Evolutionary conservation across 2,113 vertebrate genomes (phyloP).

Genomic region (Actenoides lindsayi): DNA sequence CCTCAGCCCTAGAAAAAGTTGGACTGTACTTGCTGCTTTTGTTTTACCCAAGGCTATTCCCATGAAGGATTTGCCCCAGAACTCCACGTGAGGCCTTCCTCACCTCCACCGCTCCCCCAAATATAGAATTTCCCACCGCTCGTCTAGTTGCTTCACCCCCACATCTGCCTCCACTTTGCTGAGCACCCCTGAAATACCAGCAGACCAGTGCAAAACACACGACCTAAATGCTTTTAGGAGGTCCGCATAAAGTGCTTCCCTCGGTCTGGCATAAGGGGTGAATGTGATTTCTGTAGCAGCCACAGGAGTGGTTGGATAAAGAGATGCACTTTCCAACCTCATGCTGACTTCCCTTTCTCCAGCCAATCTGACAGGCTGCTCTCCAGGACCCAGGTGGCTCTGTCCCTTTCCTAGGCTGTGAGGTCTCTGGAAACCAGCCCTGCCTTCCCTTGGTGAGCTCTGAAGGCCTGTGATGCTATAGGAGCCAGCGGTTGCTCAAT

Average conservation of each 20-base stretch:
- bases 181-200: not conserved
- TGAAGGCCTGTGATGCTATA: not conserved
- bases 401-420: no score
- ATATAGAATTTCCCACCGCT: not conserved
- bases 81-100: not conserved
- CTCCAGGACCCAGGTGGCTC: not conserved
- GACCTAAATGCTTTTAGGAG: not conserved
- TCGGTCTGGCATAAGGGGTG: not conserved
- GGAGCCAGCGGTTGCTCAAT: not conserved
- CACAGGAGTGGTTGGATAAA: not conserved
- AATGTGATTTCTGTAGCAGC: rapidly evolving
- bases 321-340: not conserved
- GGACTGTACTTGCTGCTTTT: not conserved
- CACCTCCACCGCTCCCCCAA: not conserved
- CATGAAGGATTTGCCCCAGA: not conserved
- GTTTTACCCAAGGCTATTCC: not conserved
- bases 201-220: not conserved
- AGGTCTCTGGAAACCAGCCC: not conserved
- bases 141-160: not conserved
- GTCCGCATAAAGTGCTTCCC: not conserved
- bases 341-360: not conserved
- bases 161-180: not conserved
- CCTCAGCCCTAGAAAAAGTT: not conserved
- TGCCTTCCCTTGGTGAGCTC: not conserved
- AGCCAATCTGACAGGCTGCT: not conserved